phyloP scores from a whole-genome alignment of 64 coral and sea anemone species.

The Cladopsammia gracilis region DNA sequence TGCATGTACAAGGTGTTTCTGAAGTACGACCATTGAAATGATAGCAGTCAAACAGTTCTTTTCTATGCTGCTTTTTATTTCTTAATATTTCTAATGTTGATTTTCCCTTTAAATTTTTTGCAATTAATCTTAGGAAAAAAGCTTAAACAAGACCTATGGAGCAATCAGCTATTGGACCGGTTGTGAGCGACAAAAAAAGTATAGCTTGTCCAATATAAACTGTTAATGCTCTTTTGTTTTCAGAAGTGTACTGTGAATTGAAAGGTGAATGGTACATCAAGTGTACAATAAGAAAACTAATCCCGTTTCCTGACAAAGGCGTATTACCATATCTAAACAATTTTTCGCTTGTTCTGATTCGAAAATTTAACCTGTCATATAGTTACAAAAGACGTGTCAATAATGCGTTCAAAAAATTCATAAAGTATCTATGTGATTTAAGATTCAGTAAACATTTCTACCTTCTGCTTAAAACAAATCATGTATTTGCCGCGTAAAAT shows the following conservation, averaged over 20 bases:
- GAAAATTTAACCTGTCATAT: conserved; percentile 13
- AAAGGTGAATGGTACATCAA: not conserved
- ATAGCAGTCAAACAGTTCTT: no score
- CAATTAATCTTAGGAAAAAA: no score
- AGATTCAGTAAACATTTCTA: not conserved
- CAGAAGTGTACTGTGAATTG: conserved; percentile 25
- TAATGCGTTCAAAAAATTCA: not conserved
- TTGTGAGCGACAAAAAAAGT: not conserved
- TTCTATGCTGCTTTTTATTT: no score
- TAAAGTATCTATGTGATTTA: not conserved
- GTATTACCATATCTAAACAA: conserved; percentile 1
- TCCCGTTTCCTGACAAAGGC: not conserved
- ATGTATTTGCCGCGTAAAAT: not conserved
- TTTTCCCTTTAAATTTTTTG: no score
- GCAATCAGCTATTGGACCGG: not conserved
- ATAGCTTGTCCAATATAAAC: not conserved
- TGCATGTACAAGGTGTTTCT: no score
- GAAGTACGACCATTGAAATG: no score
- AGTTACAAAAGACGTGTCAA: conserved; percentile 8
- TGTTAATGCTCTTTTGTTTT: not conserved
- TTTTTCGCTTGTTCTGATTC: not conserved
- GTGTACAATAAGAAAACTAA: not conserved
- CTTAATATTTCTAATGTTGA: no score
- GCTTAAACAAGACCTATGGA: no score
- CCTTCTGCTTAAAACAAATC: not conserved